These are phyloP conservation scores for Crotalus viridis DNA, from an alignment of 2,113 vertebrate genomes.

Conservation along the genomic window DNA sequence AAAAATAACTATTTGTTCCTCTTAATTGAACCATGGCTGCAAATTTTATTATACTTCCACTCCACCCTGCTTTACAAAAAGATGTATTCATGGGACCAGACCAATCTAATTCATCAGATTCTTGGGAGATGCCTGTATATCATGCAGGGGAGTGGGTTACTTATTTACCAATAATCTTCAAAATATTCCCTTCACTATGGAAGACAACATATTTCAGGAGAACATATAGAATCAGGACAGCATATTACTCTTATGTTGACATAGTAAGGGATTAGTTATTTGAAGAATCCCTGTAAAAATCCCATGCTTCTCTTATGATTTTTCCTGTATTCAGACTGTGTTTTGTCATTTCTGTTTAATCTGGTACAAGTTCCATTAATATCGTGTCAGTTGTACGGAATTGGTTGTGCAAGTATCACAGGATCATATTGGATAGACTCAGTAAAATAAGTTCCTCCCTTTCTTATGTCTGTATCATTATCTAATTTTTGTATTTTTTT, in stretches of 20 bases:
- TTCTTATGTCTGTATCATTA: background rate
- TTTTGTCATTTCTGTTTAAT: background rate
- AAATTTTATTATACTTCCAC: background rate
- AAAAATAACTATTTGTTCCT: background rate
- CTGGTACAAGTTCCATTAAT: background rate
- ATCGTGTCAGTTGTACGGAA: background rate
- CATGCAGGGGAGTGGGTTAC: background rate
- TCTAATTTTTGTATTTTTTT: background rate
- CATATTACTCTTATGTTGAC: background rate
- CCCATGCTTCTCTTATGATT: background rate
- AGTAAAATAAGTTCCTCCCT: background rate
- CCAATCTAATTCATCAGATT: background rate
- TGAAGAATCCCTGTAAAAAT: background rate
- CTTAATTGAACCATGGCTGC: background rate
- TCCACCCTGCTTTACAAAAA: background rate
- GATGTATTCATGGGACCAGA: background rate
- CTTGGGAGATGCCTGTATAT: background rate
- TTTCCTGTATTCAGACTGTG: background rate
- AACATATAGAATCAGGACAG: background rate
- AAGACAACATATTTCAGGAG: background rate
- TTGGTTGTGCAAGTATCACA: background rate
- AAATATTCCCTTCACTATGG: background rate
- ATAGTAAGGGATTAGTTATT: background rate
- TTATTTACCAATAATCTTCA: background rate
- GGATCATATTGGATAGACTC: background rate